These are phyloP conservation scores for Spodoptera litura DNA, from an alignment of 1,140 invertebrate species.

Conservation along the genomic window DNA sequence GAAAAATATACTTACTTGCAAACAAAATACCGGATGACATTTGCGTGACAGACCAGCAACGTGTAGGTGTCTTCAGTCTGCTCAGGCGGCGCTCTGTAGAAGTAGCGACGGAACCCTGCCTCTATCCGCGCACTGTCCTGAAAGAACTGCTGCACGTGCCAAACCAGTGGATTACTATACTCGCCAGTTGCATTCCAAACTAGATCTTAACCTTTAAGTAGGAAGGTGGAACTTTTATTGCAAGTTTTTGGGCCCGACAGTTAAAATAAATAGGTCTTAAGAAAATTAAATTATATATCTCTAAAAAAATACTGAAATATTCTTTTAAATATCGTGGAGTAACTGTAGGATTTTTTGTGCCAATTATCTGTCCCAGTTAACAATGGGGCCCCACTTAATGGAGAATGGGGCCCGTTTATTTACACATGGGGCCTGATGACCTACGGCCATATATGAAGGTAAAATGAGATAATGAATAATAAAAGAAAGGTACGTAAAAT, in stretches of 20 bases:
- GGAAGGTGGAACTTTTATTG: neutral
- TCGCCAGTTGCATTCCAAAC: constrained; percentile 59
- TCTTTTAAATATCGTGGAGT: no score
- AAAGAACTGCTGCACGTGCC: constrained; percentile 93
- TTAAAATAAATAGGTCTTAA: no score
- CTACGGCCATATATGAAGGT: no score
- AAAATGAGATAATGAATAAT: no score
- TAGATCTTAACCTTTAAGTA: neutral
- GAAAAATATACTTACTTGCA: constrained; percentile 91
- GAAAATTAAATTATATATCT: no score
- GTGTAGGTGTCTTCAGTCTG: constrained; percentile 96
- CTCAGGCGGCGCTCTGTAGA: constrained; percentile 93
- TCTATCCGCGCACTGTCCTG: constrained; percentile 98
- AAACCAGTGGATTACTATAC: constrained; percentile 64
- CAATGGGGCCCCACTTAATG: no score
- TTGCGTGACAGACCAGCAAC: constrained; percentile 98
- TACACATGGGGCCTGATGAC: no score
- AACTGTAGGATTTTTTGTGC: no score
- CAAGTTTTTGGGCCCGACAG: neutral
- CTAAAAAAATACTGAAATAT: neutral
- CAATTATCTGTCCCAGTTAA: no score
- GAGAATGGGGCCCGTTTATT: no score
- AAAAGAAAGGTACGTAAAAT: no score
- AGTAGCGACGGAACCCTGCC: constrained; percentile 97
- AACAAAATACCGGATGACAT: constrained; percentile 99